phyloP scores from a whole-genome alignment of 2,888 invertebrate species.

The Lapara coniferarum region DNA sequence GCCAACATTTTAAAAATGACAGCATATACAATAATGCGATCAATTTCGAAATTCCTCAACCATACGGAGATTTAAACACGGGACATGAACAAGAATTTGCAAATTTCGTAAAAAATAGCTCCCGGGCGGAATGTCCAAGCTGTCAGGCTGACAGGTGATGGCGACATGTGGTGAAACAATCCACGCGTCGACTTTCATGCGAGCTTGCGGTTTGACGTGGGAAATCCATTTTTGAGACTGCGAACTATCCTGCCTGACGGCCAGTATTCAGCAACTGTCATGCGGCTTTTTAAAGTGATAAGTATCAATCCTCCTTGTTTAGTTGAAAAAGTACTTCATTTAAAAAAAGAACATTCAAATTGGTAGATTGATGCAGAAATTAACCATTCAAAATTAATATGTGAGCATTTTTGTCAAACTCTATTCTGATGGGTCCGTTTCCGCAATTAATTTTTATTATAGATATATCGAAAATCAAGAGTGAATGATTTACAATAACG shows the following conservation, averaged over 20 bases:
- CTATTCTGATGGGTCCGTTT: too few relatives aligned
- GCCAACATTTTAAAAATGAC: too few relatives aligned
- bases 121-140: constrained; percentile 6
- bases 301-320: neutral
- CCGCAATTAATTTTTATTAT: too few relatives aligned
- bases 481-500: too few relatives aligned
- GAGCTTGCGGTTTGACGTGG: constrained; percentile 10
- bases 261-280: neutral
- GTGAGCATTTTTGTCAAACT: too few relatives aligned
- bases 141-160: neutral
- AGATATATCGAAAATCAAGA: too few relatives aligned
- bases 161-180: constrained; percentile 19
- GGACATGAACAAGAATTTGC: neutral
- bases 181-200: constrained; percentile 19
- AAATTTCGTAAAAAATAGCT: neutral
- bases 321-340: neutral
- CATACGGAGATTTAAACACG: neutral
- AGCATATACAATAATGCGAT: neutral
- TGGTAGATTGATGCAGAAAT: too few relatives aligned
- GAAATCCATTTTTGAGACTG: neutral
- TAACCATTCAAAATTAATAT: too few relatives aligned
- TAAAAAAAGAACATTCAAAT: neutral
- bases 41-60: neutral
- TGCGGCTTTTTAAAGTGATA: neutral
- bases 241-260: neutral